These are phyloP conservation scores for Apocrypta bakeri DNA, from an alignment of 1,140 invertebrate genomes.

Conservation along the genomic window DNA sequence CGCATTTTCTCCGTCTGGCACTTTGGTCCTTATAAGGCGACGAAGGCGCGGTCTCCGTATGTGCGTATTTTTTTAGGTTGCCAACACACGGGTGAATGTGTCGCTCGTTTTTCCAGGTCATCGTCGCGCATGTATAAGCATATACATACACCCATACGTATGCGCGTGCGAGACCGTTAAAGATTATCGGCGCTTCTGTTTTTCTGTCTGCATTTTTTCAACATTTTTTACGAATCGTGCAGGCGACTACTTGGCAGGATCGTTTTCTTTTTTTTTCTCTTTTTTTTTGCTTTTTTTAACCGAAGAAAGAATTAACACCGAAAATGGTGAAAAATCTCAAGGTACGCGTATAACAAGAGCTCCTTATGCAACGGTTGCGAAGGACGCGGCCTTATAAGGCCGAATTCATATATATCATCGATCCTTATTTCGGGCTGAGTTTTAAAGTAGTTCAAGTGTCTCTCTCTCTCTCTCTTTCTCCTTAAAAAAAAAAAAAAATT, in stretches of 20 bases:
- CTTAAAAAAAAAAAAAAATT: too few species aligned
- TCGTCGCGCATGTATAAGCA: not conserved
- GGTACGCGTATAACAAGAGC: constrained; percentile 4
- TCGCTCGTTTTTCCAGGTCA: constrained; percentile 6
- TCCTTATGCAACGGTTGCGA: constrained; percentile 39
- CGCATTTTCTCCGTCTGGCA: not conserved
- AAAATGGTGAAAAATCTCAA: not conserved
- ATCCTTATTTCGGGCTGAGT: constrained; percentile 12
- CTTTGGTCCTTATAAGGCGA: constrained; percentile 23
- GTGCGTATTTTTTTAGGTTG: not conserved
- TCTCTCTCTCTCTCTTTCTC: not conserved
- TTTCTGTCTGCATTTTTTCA: too few species aligned
- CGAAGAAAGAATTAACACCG: not conserved
- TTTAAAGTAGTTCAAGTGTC: constrained; percentile 52
- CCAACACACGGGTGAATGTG: not conserved
- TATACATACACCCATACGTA: not conserved
- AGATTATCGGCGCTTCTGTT: not conserved
- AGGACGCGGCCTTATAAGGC: constrained; percentile 55
- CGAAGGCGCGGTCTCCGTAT: constrained; percentile 2
- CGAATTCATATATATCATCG: constrained; percentile 44
- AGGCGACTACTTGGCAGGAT: too few species aligned
- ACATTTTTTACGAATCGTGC: too few species aligned
- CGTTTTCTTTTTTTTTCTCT: too few species aligned
- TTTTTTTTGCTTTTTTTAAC: too few species aligned
- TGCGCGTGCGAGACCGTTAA: not conserved